A percentile compares a stretch with the other conserved stretches of the same genome.
Evolutionary conservation across 2,113 vertebrate species (phyloP).

Genomic region (Coryphaenoides rupestris): DNA sequence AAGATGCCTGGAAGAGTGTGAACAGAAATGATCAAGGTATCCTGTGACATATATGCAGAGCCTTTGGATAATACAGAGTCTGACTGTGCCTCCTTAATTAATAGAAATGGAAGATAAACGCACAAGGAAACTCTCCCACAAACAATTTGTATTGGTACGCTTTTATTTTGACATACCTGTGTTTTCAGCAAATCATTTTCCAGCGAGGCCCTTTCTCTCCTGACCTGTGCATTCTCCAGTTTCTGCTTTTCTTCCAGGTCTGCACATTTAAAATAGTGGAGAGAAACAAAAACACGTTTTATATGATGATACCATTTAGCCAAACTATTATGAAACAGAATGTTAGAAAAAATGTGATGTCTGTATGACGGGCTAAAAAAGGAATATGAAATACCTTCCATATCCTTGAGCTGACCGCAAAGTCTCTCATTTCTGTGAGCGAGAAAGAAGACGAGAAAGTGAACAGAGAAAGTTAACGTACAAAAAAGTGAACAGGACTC

Average conservation of each 20-base stretch:
- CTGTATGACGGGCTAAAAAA: not conserved
- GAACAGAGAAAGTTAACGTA: constrained; percentile 12
- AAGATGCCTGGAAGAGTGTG: constrained; percentile 69
- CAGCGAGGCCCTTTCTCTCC: constrained; percentile 78
- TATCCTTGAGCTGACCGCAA: constrained; percentile 79
- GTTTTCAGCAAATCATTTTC: constrained; percentile 82
- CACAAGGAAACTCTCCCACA: not conserved
- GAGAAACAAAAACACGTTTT: not conserved
- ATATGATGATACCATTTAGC: not conserved
- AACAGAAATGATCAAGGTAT: not conserved
- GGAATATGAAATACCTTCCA: constrained; percentile 76
- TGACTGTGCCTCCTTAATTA: not conserved
- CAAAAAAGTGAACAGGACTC: not conserved
- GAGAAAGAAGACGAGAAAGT: constrained; percentile 22
- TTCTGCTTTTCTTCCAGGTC: constrained; percentile 75
- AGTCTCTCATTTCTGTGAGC: constrained; percentile 79
- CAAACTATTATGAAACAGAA: too few species aligned
- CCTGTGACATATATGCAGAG: not conserved
- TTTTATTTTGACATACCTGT: constrained; percentile 69
- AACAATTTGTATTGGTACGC: not conserved
- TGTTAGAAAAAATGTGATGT: not conserved
- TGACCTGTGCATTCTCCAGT: constrained; percentile 79
- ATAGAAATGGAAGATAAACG: not conserved
- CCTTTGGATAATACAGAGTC: not conserved
- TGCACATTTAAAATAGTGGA: constrained; percentile 40